These are phyloP conservation scores for Tricholauxania praeusta DNA, from an alignment of 2,888 invertebrate genomes.

Conservation along the genomic window DNA sequence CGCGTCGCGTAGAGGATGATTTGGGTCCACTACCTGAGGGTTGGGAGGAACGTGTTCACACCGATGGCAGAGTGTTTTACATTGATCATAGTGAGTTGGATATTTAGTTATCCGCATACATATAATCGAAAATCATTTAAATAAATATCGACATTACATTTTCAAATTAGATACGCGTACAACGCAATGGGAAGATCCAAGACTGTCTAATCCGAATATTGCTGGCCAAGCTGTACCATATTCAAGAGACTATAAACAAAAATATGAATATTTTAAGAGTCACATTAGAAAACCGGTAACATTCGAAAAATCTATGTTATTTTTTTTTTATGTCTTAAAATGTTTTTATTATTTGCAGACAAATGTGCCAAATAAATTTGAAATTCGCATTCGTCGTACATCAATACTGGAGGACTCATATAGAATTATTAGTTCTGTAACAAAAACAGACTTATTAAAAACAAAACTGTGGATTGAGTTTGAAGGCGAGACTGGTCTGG, in stretches of 20 bases:
- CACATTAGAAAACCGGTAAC: conserved; percentile 93
- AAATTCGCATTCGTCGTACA: conserved; percentile 91
- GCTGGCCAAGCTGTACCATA: conserved; percentile 99
- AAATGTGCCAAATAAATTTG: conserved; percentile 97
- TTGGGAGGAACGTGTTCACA: conserved; percentile 97
- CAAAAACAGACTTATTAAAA: conserved; percentile 91
- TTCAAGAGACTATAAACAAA: conserved; percentile 97
- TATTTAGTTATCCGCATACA: neutral
- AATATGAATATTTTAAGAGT: conserved; percentile 98
- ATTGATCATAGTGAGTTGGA: conserved; percentile 92
- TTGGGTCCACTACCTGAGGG: conserved; percentile 96
- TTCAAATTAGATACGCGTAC: conserved; percentile 83
- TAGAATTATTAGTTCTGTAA: conserved; percentile 91
- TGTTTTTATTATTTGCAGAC: conserved; percentile 71
- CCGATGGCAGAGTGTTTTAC: conserved; percentile 97
- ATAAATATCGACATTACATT: neutral
- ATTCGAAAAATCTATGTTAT: neutral
- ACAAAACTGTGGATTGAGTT: conserved; percentile 99
- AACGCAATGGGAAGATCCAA: conserved; percentile 99
- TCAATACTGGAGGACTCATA: conserved; percentile 98
- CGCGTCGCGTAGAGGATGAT: conserved; percentile 79
- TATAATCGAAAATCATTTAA: conserved; percentile 5
- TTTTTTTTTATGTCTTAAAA: neutral
- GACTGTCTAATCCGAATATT: conserved; percentile 94
- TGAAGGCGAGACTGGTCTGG: conserved; percentile 92